Evolutionary conservation across 2,797 vertebrate genomes (phyloP), one percentile per base, ranked within the genome.

Genomic region (Phataginus tetradactyla): DNA sequence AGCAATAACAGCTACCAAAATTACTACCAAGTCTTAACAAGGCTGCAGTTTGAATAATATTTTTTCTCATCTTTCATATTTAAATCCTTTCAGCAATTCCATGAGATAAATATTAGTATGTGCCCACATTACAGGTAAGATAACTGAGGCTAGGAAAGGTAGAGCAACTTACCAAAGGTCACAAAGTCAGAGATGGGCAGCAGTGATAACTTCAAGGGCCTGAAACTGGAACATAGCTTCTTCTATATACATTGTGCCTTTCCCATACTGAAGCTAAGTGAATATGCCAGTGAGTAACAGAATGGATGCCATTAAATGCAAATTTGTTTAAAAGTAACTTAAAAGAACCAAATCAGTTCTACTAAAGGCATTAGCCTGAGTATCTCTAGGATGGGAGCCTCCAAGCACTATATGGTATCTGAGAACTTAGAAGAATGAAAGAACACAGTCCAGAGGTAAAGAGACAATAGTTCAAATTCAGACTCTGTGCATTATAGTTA

Each of bases 401-500:
- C 90, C 37, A 55, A 92, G 75, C 17, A 53, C 32, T 81, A 29
- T 34, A 49, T 63, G 32, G 34, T 81, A 3, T 81, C 51, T 32
- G 59, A 75, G 32, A 49, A 49, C 59, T 92, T 29, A 74, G 25
- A 86, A 95, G 49, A 92, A 80, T 71, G 32, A 91, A 86, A 86
- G 32, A 42, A 12, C 4, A 71, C 29, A 63, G 53, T 49, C 32
- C 32, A 59, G 39, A 77, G 90, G 39, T 55, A 23, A 83, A 86
- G 32, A 90, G 63, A 92, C 39, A 81, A 8, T 29, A 32, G 29
- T 71, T 94, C 78, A 85, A 95, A 96, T 69, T 83, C 79, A 94
- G 79, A 74, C 10, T 87, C 69, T 9, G 17, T 45, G 85, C 63
- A 75, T 3, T 39, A 5, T 49, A 84, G 53, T 20, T 37, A 66